Base-by-base conservation (phyloP, 1,140 invertebrate species). In the Bombus sylvicola region DNA sequence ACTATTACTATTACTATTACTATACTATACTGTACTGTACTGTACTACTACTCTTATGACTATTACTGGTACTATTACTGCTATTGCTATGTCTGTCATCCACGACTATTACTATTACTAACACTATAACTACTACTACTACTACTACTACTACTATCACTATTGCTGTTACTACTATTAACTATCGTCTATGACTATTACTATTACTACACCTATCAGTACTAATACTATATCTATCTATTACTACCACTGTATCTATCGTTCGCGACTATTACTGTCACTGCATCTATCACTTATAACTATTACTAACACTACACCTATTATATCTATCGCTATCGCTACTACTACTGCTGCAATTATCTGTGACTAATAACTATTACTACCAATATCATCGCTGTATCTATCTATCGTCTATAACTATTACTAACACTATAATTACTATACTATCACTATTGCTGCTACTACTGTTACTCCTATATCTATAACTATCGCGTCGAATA, bases 321-420 rank as follows among this genome's bases (percentile, higher is more conserved):
- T 79, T 86, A 79, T 79, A 79, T 77, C 84, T 73, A 86, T 74
- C 66, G 86, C 59, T 86, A 79, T 87, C 71, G 62, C 78, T 88
- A 41, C 74, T 83, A 79, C 31, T 37, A 37, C 34, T 0, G 34
- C 75, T 82, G 81, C 41, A 73, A 62, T 86, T 68, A 83, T 39
- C 34, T 68, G 34, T 22, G 1, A 73, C 71, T 43, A 28, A 28
- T 73, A 28, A 73, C 41, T 73, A 31, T 73, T 41, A 53, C 47
- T 53, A 53, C 6, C 15, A 22, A 53, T 22, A 22, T 18, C 47
- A 22, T 53, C 18, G 47, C 47, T 53, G 18, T 53, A 22, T 53
- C 47, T n/a, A 34, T 34, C 66, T 37, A 68, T 37, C 18, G 31
- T 22, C 41, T 68, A 22, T 9, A 13, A 43, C 41, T 73, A 39